phyloP scores from a whole-genome alignment of 2,888 invertebrate genomes.

The Euplexia lucipara region DNA sequence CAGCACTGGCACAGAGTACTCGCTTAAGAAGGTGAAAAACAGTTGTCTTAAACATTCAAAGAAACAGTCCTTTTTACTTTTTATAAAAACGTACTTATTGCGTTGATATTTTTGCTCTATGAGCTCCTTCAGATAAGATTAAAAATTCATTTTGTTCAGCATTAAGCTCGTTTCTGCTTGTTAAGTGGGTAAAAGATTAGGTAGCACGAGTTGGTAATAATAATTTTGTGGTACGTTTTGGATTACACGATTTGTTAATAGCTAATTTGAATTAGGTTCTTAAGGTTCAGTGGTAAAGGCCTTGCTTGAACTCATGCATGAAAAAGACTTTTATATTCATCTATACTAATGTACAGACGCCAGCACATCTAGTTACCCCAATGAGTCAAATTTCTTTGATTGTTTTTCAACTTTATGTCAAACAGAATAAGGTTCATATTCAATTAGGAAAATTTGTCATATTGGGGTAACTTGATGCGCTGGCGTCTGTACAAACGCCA shows the following conservation, averaged over 20 bases:
- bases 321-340: no score
- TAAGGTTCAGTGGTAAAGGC: no score
- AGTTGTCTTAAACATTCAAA: conserved; percentile 55
- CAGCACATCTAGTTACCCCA: no score
- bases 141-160: conserved; percentile 30
- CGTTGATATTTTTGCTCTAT: conserved; percentile 38
- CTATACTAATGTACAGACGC: no score
- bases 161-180: conserved; percentile 4
- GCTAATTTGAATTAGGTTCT: no score
- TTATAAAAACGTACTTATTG: conserved; percentile 32
- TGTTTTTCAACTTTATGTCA: no score
- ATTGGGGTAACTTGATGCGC: no score
- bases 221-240: conserved; percentile 8
- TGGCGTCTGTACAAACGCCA: no score
- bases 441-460: no score
- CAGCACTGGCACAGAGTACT: conserved; percentile 18
- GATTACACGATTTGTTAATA: neutral
- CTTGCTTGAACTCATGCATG: no score
- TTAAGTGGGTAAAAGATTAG: conserved; percentile 15
- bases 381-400: no score
- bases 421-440: no score
- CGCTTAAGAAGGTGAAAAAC: conserved; percentile 26
- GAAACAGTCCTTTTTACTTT: conserved; percentile 16
- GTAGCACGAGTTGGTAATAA: conserved; percentile 5
- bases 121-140: conserved; percentile 20